A percentile compares a stretch with the other conserved stretches of the same genome.
phyloP scores from a whole-genome alignment of 2,888 invertebrate genomes.

The Chalcosyrphus nemorum region DNA sequence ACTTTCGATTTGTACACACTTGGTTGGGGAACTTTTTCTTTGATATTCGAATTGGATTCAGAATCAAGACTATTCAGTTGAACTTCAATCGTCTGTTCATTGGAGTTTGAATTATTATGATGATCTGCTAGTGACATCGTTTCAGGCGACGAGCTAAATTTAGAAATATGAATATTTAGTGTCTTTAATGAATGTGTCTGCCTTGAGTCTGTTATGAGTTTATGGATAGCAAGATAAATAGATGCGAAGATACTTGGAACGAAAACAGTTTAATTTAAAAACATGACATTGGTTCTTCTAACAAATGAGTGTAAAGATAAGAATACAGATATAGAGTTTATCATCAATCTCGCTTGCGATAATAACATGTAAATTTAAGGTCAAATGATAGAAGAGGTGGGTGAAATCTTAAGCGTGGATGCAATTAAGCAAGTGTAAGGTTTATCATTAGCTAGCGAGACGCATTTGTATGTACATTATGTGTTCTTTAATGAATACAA shows the following conservation, averaged over 20 bases:
- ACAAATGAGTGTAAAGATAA: neutral
- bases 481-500: too few species aligned
- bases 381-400: neutral
- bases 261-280: neutral
- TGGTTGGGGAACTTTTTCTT: slow-evolving; percentile 74
- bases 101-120: slow-evolving; percentile 15
- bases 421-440: neutral
- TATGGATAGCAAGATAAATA: neutral
- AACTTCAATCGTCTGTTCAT: slow-evolving; percentile 80
- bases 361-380: neutral
- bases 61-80: slow-evolving; percentile 78
- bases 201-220: too few species aligned
- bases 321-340: neutral
- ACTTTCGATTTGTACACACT: slow-evolving; percentile 79
- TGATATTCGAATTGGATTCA: slow-evolving; percentile 42
- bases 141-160: slow-evolving; percentile 25
- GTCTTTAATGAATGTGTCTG: too few species aligned
- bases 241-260: neutral
- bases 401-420: neutral
- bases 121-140: slow-evolving; percentile 51
- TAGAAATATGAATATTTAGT: too few species aligned
- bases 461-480: too few species aligned
- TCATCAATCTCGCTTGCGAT: neutral
- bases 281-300: neutral
- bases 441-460: neutral